Base-by-base conservation (phyloP, 2,888 invertebrate genomes). In the Tinea pellionella region DNA sequence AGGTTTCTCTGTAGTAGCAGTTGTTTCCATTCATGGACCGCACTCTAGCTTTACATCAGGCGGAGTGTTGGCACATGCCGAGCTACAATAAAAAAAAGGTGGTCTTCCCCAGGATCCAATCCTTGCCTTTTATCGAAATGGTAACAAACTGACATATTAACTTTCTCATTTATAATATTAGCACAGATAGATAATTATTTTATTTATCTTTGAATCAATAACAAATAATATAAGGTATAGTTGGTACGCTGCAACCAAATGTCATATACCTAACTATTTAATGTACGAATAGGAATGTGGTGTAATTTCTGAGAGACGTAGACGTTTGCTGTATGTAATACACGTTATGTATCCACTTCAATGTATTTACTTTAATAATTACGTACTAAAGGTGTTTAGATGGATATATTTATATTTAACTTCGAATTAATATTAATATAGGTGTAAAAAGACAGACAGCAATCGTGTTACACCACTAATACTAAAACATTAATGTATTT, bases 361-460 rank as follows among this genome's bases (percentile, higher is more conserved):
- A n/a, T 16, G 19, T 53, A 53, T 53, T 53, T 53, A 24, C 24
- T 53, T 53, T 24, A 53, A 24, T 53, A 53, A 53, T 53, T 53
- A 51, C 13, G 41, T 41, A 16, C 11, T 7, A 53, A 11, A 53
- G 53, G n/a, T 24, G 53, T 18, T 53, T 53, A 47, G 47, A 47
- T 15, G 47, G 6, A 4, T n/a, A n/a, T 47, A n/a, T 16, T 41
- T n/a, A 13, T 41, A 41, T 12, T 4, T 41, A n/a, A 8, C n/a
- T 6, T 41, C 9, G 3, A n/a, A 13, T 24, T 41, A 2, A 41
- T 41, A 13, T 41, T 41, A 6, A 41, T 41, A n/a, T 41, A 41
- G 3, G 9, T 41, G 4, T 13, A n/a, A 13, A 41, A 41, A 4
- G 9, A 41, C 8, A 12, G 8, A 41, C 41, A 2, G 9, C 2